These are phyloP conservation scores for Diplodus sargus DNA, from an alignment of 2,797 vertebrate species.

Conservation along the genomic window DNA sequence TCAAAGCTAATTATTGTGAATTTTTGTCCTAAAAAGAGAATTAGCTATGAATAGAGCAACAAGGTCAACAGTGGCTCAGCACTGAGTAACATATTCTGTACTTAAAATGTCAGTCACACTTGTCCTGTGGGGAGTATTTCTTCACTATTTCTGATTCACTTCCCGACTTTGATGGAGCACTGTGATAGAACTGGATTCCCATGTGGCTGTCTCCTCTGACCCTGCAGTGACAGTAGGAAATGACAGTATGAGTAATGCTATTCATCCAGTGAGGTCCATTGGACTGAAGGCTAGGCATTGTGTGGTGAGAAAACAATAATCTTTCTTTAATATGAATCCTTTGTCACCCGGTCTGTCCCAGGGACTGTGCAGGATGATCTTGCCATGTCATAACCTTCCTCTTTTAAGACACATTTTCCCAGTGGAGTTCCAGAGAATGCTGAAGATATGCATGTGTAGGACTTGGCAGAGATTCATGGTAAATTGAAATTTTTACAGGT, in stretches of 20 bases:
- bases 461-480: slow-evolving; percentile 33
- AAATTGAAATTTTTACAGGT: slow-evolving; percentile 54
- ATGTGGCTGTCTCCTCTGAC: slow-evolving; percentile 60
- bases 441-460: slow-evolving; percentile 54
- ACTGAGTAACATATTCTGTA: slow-evolving; percentile 32
- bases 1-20: background rate
- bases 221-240: slow-evolving; percentile 65
- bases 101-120: slow-evolving; percentile 63
- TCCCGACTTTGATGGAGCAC: slow-evolving; percentile 72
- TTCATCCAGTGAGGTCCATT: slow-evolving; percentile 74
- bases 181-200: slow-evolving; percentile 72
- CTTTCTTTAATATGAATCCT: slow-evolving; percentile 76
- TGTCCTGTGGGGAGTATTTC: slow-evolving; percentile 47
- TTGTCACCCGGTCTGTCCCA: slow-evolving; percentile 59
- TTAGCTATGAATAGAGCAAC: slow-evolving; percentile 14
- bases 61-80: slow-evolving; percentile 23
- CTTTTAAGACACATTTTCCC: slow-evolving; percentile 34
- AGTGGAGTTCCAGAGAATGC: slow-evolving; percentile 41
- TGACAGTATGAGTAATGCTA: slow-evolving; percentile 79
- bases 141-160: slow-evolving; percentile 63
- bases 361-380: slow-evolving; percentile 20
- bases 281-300: slow-evolving; percentile 69
- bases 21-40: slow-evolving; percentile 14
- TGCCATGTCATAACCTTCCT: slow-evolving; percentile 30
- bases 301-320: slow-evolving; percentile 74